These are phyloP conservation scores for Platysteira castanea DNA, from an alignment of 2,113 vertebrate genomes.

Conservation along the genomic window DNA sequence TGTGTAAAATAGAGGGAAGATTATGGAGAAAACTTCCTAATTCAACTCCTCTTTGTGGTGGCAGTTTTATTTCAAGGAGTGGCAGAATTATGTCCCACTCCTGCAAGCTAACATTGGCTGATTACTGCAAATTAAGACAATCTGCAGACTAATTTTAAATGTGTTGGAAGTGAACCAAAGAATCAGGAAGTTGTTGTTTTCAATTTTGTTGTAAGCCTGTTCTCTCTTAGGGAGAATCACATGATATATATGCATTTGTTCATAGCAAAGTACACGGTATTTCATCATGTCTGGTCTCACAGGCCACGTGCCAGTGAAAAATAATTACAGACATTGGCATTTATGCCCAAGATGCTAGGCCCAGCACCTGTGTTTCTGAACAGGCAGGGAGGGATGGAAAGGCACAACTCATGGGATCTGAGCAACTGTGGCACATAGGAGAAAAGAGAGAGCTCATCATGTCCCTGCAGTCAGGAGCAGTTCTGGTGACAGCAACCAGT, in stretches of 20 bases:
- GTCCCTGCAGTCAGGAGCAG: neutral
- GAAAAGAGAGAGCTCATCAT: neutral
- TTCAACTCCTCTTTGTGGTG: neutral
- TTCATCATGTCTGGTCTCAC: neutral
- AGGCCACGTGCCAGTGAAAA: neutral
- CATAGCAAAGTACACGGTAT: neutral
- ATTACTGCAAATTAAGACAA: neutral
- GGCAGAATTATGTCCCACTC: neutral
- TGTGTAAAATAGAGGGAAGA: neutral
- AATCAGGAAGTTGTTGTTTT: neutral
- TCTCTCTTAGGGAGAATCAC: neutral
- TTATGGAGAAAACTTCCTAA: neutral
- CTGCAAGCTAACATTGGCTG: neutral
- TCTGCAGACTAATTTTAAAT: neutral
- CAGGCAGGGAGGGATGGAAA: neutral
- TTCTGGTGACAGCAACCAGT: neutral
- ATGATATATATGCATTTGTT: neutral
- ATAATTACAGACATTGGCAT: neutral
- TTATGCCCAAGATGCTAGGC: neutral
- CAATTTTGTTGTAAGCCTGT: neutral
- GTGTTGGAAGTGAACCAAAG: neutral
- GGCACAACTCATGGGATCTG: neutral
- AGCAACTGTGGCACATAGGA: neutral
- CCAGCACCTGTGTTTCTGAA: neutral
- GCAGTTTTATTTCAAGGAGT: neutral